Percentiles rank a stretch among this genome's conserved stretches.
Conservation (phyloP, 2,113 vertebrate genomes). For the Lepus timidus region DNA sequence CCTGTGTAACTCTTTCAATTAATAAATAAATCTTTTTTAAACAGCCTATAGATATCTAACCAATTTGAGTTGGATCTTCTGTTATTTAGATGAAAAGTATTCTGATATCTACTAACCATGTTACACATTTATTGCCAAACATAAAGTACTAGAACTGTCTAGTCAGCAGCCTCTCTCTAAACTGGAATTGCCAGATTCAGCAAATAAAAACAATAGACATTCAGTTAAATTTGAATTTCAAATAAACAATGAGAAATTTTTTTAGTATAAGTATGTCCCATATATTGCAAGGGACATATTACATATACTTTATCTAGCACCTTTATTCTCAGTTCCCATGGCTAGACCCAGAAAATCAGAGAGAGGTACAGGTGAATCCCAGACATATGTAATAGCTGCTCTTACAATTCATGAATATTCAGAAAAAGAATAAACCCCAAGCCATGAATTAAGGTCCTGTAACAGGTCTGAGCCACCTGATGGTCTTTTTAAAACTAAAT, state of each 20-base stretch:
- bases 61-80: conserved; percentile 51
- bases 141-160: conserved; percentile 6
- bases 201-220: conserved; percentile 49
- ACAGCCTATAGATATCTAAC: conserved; percentile 54
- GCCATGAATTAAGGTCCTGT: conserved; percentile 7
- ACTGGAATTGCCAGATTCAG: conserved; percentile 33
- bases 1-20: too few species aligned
- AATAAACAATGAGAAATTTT: conserved; percentile 16
- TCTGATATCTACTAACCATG: conserved; percentile 30
- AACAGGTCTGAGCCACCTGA: conserved; percentile 40
- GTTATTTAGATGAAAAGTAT: conserved; percentile 8
- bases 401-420: neutral
- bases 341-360: neutral
- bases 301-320: conserved; percentile 28
- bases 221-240: conserved; percentile 46
- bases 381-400: neutral
- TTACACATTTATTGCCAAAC: conserved; percentile 13
- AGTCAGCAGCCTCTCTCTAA: conserved; percentile 57
- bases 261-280: conserved; percentile 33
- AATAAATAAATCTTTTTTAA: neutral
- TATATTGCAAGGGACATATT: conserved; percentile 24
- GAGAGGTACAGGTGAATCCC: neutral
- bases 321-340: conserved; percentile 33
- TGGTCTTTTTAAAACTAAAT: conserved; percentile 46
- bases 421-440: conserved; percentile 35